Conservation (phyloP, 2,888 invertebrate species). For the Tiliacea citrago region DNA sequence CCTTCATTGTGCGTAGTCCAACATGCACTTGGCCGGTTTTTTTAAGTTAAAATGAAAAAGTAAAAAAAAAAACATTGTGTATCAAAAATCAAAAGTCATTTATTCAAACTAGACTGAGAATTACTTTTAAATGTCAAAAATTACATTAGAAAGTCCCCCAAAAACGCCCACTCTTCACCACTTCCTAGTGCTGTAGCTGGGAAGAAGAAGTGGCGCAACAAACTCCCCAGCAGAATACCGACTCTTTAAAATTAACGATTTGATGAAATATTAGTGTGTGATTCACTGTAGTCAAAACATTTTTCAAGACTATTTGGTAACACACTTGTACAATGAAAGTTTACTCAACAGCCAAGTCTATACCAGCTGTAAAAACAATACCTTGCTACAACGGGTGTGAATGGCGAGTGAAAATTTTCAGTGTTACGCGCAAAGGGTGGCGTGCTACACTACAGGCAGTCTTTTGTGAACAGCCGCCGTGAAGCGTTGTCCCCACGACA, state of each 20-base stretch:
- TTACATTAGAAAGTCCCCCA: no score
- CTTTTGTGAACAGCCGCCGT: conserved; percentile 21
- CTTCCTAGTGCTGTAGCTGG: no score
- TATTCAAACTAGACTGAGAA: no score
- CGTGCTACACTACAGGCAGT: conserved; percentile 25
- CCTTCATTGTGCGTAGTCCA: no score
- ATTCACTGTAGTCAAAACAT: not conserved
- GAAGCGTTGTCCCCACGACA: conserved; percentile 21
- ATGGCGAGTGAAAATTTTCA: conserved; percentile 4
- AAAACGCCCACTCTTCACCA: no score
- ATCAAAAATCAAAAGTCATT: no score
- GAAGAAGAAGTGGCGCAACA: no score
- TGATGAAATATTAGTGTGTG: not conserved
- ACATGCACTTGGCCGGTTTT: no score
- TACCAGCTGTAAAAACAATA: conserved; percentile 26
- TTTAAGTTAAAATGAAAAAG: not conserved
- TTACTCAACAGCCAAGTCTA: conserved; percentile 9
- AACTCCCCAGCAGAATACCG: no score
- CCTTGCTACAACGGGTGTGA: not conserved
- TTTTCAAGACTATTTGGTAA: not conserved
- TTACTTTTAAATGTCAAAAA: no score
- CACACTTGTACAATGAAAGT: conserved; percentile 11
- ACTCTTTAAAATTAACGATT: not conserved
- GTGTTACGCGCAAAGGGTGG: conserved; percentile 17
- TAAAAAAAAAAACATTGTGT: no score